A percentile compares a stretch with the other conserved stretches of the same genome.
phyloP scores from a whole-genome alignment of 2,113 vertebrate species.

The Tamias sibiricus region DNA sequence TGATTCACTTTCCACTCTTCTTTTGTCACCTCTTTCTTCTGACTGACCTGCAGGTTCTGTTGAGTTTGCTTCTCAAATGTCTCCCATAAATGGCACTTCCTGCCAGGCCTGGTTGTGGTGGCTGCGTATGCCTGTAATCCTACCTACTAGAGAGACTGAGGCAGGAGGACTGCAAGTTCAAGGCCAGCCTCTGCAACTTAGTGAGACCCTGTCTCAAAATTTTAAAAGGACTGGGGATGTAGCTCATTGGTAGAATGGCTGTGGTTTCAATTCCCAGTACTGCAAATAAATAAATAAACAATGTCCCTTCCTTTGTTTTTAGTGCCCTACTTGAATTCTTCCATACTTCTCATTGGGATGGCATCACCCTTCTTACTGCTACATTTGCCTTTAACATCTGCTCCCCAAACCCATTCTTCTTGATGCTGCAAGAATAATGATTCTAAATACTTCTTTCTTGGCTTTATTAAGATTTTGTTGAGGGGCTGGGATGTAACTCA shows the following conservation, averaged over 20 bases:
- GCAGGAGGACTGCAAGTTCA: too few species aligned
- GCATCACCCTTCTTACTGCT: neutral
- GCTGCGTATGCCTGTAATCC: too few species aligned
- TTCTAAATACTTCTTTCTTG: neutral
- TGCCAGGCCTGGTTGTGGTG: too few species aligned
- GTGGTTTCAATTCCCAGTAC: too few species aligned
- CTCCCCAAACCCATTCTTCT: neutral
- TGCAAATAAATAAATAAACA: too few species aligned
- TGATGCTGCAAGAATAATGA: neutral
- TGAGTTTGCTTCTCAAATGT: neutral
- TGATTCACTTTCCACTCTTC: neutral
- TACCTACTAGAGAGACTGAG: too few species aligned
- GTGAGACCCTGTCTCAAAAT: too few species aligned
- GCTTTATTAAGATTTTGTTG: neutral
- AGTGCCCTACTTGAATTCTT: neutral
- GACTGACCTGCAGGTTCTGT: neutral
- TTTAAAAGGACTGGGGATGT: too few species aligned
- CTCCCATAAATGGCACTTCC: neutral
- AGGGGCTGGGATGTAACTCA: neutral
- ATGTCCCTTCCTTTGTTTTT: neutral
- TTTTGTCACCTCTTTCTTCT: neutral
- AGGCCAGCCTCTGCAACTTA: too few species aligned
- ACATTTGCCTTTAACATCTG: neutral
- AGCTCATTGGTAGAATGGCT: too few species aligned
- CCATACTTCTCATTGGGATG: neutral